Conservation (phyloP, 2,113 vertebrate species). For the Pseudolaguvia tuberculata region DNA sequence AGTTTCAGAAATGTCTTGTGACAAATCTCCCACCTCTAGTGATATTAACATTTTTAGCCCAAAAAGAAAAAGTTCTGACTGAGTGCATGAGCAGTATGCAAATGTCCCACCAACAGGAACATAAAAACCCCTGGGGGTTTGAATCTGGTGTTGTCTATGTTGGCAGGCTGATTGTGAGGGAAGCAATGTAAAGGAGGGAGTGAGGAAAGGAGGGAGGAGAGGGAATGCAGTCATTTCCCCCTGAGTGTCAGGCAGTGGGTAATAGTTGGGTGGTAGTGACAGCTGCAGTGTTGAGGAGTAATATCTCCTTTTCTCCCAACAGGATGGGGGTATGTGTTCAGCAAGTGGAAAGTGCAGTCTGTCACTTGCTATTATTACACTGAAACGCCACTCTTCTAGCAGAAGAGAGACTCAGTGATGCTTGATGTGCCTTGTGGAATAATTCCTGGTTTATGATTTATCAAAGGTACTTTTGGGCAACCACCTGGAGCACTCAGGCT, state of each 20-base stretch:
- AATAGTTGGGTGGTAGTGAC: conserved; percentile 41
- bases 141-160: neutral
- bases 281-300: conserved; percentile 36
- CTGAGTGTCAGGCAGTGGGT: conserved; percentile 30
- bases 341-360: conserved; percentile 42
- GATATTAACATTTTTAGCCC: conserved; percentile 27
- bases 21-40: neutral
- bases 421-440: neutral
- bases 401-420: conserved; percentile 28
- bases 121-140: conserved; percentile 1
- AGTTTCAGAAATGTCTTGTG: neutral
- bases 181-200: neutral
- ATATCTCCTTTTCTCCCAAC: conserved; percentile 15
- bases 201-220: neutral
- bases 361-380: conserved; percentile 49
- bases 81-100: neutral
- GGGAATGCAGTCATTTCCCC: conserved; percentile 24
- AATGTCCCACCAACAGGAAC: neutral
- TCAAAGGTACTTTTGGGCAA: neutral
- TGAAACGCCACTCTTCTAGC: conserved; percentile 14
- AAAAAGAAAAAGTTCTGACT: conserved; percentile 15
- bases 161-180: neutral
- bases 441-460: neutral
- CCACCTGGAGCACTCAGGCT: neutral
- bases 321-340: conserved; percentile 27